A percentile compares a stretch with the other conserved stretches of the same genome.
Evolutionary conservation across 2,888 invertebrate genomes (phyloP).

Genomic region (Corythucha ciliata): DNA sequence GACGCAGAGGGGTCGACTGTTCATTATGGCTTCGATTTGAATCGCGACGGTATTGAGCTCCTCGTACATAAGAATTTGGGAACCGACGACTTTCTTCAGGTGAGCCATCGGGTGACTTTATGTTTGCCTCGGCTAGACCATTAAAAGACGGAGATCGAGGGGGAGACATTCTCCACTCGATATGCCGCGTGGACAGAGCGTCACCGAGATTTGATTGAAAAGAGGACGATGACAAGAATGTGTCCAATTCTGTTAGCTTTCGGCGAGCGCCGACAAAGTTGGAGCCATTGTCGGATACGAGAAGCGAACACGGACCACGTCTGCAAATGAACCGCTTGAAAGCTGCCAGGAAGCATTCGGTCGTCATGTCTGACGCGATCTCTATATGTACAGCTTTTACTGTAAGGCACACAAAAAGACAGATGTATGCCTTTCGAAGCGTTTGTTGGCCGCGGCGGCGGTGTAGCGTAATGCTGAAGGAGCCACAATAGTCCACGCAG

Average conservation of each 20-base stretch:
- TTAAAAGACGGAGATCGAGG: conserved; percentile 4
- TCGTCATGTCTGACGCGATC: too few species aligned
- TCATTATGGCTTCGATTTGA: too few species aligned
- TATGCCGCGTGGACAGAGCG: not conserved
- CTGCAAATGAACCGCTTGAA: conserved; percentile 34
- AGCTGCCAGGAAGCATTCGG: conserved; percentile 36
- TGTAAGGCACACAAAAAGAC: too few species aligned
- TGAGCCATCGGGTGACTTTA: not conserved
- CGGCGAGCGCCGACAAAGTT: conserved; percentile 37
- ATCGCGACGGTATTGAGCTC: too few species aligned
- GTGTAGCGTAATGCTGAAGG: too few species aligned
- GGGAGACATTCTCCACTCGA: conserved; percentile 7
- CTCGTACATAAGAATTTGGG: too few species aligned
- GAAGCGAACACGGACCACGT: conserved; percentile 33
- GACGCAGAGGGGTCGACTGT: too few species aligned
- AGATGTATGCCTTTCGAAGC: too few species aligned
- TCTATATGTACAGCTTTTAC: too few species aligned
- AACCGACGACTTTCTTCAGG: too few species aligned
- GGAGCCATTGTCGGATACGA: conserved; percentile 38
- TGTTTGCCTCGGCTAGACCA: not conserved
- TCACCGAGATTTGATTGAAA: not conserved
- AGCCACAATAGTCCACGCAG: too few species aligned
- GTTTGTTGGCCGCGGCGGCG: too few species aligned
- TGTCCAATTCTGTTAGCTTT: conserved; percentile 11
- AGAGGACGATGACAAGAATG: not conserved